Conservation (phyloP, 2,888 invertebrate species). For the Rotaria magnacalcarata region DNA sequence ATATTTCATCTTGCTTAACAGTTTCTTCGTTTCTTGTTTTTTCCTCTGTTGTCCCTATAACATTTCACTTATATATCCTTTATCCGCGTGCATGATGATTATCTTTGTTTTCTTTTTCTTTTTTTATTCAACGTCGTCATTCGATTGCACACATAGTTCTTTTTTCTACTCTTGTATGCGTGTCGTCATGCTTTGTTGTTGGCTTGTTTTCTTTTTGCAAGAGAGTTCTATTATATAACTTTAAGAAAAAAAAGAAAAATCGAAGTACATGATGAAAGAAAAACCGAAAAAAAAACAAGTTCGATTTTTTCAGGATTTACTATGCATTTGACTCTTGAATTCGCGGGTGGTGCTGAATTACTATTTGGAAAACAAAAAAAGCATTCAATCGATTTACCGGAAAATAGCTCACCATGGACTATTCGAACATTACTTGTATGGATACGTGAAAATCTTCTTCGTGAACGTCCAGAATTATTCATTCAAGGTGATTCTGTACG, state of each 20-base stretch:
- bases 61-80: constrained; percentile 22
- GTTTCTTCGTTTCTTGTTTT: background rate
- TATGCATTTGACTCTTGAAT: constrained; percentile 27
- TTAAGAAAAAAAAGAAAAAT: background rate
- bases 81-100: constrained; percentile 24
- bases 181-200: constrained; percentile 25
- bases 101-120: background rate
- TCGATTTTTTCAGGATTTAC: constrained; percentile 10
- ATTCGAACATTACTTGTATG: constrained; percentile 47
- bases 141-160: constrained; percentile 11
- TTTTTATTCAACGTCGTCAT: constrained; percentile 6
- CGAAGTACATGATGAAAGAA: background rate
- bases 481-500: constrained; percentile 60
- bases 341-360: constrained; percentile 81
- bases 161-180: background rate
- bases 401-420: constrained; percentile 52
- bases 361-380: constrained; percentile 77
- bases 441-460: constrained; percentile 49
- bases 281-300: background rate
- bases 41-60: background rate
- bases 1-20: constrained; percentile 5
- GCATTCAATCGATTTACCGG: constrained; percentile 68
- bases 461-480: constrained; percentile 48
- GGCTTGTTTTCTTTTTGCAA: constrained; percentile 29
- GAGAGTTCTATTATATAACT: background rate